Percentiles rank a stretch among this genome's conserved stretches.
Evolutionary conservation across 2,113 vertebrate species (phyloP).

Genomic region (Lamprologus sp.): DNA sequence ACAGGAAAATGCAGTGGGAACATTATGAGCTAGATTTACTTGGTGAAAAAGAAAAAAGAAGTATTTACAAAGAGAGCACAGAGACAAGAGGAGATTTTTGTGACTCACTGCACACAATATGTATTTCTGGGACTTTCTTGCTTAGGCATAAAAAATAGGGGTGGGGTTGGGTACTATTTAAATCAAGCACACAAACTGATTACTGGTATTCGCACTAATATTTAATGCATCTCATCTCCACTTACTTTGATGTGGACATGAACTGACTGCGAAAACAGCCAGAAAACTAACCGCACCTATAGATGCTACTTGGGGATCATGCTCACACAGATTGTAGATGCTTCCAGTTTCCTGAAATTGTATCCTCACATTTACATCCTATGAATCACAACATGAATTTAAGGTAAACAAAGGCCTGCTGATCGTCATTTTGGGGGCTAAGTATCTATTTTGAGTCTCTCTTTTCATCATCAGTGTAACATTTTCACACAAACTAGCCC

Average conservation of each 20-base stretch:
- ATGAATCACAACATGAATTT: not conserved
- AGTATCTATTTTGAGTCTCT: not conserved
- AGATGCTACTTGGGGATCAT: not conserved
- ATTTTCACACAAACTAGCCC: not conserved
- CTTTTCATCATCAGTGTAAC: not conserved
- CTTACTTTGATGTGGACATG: not conserved
- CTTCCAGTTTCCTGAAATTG: not conserved
- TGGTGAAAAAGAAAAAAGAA: not conserved
- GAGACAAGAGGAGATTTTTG: not conserved
- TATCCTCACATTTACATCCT: not conserved
- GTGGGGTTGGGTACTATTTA: not conserved
- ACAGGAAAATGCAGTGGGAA: constrained; percentile 27
- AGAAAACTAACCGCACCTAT: not conserved
- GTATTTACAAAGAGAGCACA: not conserved
- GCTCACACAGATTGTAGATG: not conserved
- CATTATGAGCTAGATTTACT: not conserved
- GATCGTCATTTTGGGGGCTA: not conserved
- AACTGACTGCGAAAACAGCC: not conserved
- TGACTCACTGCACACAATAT: not conserved
- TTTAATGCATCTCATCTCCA: not conserved
- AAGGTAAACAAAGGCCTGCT: not conserved
- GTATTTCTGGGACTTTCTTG: not conserved
- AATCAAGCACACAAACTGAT: not conserved
- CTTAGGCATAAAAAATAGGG: not conserved
- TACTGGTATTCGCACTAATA: not conserved